A percentile compares a stretch with the other conserved stretches of the same genome.
These are phyloP conservation scores for Hyaena hyaena DNA, from an alignment of 2,113 vertebrate species.

Conservation along the genomic window DNA sequence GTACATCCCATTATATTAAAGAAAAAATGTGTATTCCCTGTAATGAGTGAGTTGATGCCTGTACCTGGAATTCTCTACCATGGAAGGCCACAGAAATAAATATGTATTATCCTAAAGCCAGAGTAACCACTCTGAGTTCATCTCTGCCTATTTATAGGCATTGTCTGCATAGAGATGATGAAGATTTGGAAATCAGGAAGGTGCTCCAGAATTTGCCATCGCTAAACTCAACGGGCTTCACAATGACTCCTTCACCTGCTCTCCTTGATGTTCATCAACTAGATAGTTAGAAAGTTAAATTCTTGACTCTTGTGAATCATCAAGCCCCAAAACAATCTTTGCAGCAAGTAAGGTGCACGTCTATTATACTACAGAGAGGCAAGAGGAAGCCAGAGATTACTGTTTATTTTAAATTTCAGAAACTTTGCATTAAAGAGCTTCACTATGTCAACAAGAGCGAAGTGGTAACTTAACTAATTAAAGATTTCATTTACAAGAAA, in stretches of 20 bases:
- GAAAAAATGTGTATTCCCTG: background rate
- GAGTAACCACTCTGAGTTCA: background rate
- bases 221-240: background rate
- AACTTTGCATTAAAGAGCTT: background rate
- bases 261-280: background rate
- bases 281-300: background rate
- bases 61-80: background rate
- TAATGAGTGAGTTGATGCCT: background rate
- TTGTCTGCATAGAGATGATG: background rate
- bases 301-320: background rate
- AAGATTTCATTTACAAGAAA: conserved; percentile 62
- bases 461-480: conserved; percentile 68
- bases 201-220: background rate
- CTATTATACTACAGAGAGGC: background rate
- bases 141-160: background rate
- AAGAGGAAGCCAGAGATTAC: background rate
- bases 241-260: background rate
- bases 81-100: background rate
- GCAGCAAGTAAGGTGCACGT: background rate
- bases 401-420: conserved; percentile 41
- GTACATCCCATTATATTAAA: background rate
- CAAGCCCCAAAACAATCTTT: background rate
- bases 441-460: background rate
- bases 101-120: background rate
- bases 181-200: background rate